These are phyloP conservation scores for Scomberomorus guttatus DNA, from an alignment of 2,797 vertebrate species.

Conservation along the genomic window DNA sequence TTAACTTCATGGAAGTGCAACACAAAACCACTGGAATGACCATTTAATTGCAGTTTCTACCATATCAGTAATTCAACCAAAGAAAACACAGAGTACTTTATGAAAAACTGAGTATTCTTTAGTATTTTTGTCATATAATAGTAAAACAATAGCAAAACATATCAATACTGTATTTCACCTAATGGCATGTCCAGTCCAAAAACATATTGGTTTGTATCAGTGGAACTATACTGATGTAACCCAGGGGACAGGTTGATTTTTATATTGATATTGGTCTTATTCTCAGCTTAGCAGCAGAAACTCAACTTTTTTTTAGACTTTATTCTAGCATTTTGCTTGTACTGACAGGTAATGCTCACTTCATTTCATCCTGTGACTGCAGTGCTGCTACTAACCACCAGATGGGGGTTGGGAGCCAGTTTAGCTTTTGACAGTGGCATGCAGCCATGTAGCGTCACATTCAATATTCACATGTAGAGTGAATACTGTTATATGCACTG, in stretches of 20 bases:
- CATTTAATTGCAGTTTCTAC: too few relatives aligned
- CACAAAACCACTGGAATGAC: too few relatives aligned
- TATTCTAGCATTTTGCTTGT: neutral
- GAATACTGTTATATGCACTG: neutral
- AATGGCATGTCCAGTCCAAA: too few relatives aligned
- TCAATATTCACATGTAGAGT: neutral
- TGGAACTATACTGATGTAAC: neutral
- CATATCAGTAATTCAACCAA: too few relatives aligned
- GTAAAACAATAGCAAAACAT: neutral
- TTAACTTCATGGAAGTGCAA: neutral
- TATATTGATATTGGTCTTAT: neutral
- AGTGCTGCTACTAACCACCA: constrained; percentile 27
- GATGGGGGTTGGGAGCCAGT: constrained; percentile 28
- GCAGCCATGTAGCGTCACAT: neutral
- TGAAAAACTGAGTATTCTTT: too few relatives aligned
- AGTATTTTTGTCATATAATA: neutral
- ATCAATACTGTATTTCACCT: neutral
- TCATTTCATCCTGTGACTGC: neutral
- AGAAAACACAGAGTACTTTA: neutral
- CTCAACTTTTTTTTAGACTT: too few relatives aligned
- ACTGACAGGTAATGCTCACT: rapidly evolving
- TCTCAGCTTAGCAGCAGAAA: neutral
- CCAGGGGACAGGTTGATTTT: neutral
- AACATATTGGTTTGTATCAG: neutral
- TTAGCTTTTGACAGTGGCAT: neutral